Conservation (phyloP, 2,113 vertebrate genomes). For the Prinia subflava region DNA sequence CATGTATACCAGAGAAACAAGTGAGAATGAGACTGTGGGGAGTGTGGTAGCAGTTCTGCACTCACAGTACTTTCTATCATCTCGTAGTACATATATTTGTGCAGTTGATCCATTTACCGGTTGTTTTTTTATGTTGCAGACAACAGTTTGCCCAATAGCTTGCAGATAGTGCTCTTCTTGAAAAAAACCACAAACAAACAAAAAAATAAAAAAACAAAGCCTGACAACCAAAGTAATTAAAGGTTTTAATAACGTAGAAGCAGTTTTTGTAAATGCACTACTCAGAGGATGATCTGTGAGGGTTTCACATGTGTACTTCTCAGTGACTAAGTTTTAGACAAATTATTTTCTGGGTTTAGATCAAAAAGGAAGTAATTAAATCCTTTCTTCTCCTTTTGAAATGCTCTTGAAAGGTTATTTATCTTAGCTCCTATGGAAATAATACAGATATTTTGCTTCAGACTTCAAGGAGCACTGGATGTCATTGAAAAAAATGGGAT, state of each 20-base stretch:
- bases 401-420: constrained; percentile 39
- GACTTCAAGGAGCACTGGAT: not conserved
- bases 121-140: not conserved
- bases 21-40: constrained; percentile 55
- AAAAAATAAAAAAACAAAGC: not conserved
- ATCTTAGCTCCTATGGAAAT: constrained; percentile 28
- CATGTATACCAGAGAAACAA: constrained; percentile 6
- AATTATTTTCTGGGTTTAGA: constrained; percentile 18
- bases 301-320: not conserved
- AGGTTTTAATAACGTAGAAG: not conserved
- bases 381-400: not conserved
- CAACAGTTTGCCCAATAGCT: not conserved
- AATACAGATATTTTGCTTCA: constrained; percentile 38
- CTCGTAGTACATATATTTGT: not conserved
- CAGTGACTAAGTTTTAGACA: not conserved
- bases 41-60: constrained; percentile 43
- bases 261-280: not conserved
- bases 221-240: not conserved
- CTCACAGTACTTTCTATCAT: constrained; percentile 22
- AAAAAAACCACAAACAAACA: not conserved
- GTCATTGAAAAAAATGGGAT: not conserved
- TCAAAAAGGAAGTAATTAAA: not conserved
- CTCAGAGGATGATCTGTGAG: not conserved
- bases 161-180: not conserved
- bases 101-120: not conserved